These are phyloP conservation scores for Ecliptopera silaceata DNA, from an alignment of 2,888 invertebrate genomes.

Conservation along the genomic window DNA sequence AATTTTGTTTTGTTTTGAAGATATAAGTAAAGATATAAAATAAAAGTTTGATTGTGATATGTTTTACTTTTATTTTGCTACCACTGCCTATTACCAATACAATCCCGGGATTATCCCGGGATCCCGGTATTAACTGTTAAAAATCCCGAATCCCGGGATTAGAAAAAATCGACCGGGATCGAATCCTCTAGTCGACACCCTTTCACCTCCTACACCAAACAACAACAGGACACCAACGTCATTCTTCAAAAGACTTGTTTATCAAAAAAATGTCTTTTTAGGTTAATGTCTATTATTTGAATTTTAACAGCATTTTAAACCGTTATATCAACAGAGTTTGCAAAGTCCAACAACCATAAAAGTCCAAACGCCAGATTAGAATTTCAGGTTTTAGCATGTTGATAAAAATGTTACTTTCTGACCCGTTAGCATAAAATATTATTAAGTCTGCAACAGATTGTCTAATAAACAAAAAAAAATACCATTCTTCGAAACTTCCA, in stretches of 20 bases:
- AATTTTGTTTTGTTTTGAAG: too few relatives aligned
- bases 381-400: conserved; percentile 25
- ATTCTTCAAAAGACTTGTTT: conserved; percentile 23
- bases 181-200: too few relatives aligned
- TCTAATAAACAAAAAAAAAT: too few relatives aligned
- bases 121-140: too few relatives aligned
- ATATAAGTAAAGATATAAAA: too few relatives aligned
- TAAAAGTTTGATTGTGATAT: too few relatives aligned
- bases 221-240: conserved; percentile 19
- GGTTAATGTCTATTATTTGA: conserved; percentile 39
- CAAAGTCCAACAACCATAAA: conserved; percentile 30
- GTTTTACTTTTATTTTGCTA: too few relatives aligned
- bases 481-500: too few relatives aligned
- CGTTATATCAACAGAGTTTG: conserved; percentile 31
- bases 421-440: conserved; percentile 13
- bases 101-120: too few relatives aligned
- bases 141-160: too few relatives aligned
- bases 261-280: conserved; percentile 27
- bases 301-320: conserved; percentile 31
- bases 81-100: too few relatives aligned
- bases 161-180: too few relatives aligned
- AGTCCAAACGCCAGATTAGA: conserved; percentile 20
- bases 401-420: conserved; percentile 15
- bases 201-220: conserved; percentile 11
- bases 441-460: neutral